Conservation (phyloP, 2,113 vertebrate genomes). For the Psophia crepitans region DNA sequence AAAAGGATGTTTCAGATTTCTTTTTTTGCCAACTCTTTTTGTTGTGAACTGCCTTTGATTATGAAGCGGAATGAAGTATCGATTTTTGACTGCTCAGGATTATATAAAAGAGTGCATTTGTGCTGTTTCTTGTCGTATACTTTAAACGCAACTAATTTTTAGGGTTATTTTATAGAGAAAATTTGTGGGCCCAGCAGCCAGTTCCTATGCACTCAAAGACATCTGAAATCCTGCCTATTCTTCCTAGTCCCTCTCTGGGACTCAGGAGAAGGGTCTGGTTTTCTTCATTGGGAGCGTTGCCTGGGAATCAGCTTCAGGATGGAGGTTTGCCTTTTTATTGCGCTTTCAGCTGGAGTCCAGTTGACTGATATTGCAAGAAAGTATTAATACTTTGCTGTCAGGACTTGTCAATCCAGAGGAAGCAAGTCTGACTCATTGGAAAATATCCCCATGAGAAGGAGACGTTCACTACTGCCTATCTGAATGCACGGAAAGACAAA, state of each 20-base stretch:
- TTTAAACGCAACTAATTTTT: not conserved
- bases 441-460: constrained; percentile 25
- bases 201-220: not conserved
- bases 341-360: not conserved
- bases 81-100: not conserved
- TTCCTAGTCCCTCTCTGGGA: not conserved
- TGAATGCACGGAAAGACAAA: not conserved
- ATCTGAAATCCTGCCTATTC: not conserved
- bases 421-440: constrained; percentile 49
- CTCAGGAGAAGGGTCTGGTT: not conserved
- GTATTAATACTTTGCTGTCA: constrained; percentile 31
- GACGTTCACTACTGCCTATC: constrained; percentile 45
- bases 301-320: not conserved
- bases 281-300: not conserved
- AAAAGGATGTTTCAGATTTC: not conserved
- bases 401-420: constrained; percentile 27
- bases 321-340: constrained; percentile 33
- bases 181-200: not conserved
- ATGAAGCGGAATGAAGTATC: not conserved
- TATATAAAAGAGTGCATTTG: not conserved
- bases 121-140: not conserved
- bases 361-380: constrained; percentile 16
- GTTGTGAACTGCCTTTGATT: not conserved
- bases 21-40: not conserved
- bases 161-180: not conserved